Base-by-base conservation (phyloP, 2,113 vertebrate species). In the Istiophorus platypterus region DNA sequence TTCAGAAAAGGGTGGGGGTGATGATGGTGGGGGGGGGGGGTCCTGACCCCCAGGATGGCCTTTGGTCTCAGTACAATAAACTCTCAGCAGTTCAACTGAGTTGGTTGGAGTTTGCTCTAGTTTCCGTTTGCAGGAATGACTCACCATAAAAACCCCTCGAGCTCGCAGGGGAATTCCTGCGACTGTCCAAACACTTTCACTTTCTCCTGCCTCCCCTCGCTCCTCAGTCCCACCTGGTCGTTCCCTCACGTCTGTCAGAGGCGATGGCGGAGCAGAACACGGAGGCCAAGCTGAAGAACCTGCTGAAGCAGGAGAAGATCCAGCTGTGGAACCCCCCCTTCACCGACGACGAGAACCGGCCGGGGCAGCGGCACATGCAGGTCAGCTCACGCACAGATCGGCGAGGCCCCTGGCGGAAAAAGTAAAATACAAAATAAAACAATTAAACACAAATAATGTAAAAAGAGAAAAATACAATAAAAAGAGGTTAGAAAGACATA, bases 261-360 rank as follows among this genome's bases (percentile, higher is more conserved):
- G 15, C 2, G 77, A 99, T 99, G 97, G 92, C 96, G 0, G 96
- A 97, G 75, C 95, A 96, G 89, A 96, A 98, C 76, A 91, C 95
- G 57, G 95, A 96, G 92, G 93, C 96, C 15, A 98, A 97, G 91
- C 80, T 99, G 85, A 97, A 95, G 81, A 94, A 90, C 14, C 95
- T 93, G 87, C 90, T 99, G 83, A 96, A 96, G 91, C 95, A 96
- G 85, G 96, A 98, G 68, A 96, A 93, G 84, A 95, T 99, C 92
- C 96, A 96, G 57, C 95, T 99, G 2, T 99, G 98, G 97, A 97
- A 95, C 29, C 95, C 96, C 31, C 98, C 98, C 0, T 99, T 95
- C 79, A 99, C 96, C 27, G 91, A 92, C 0, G 95, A 95, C 31
- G 86, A 92, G 26, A 94, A 96, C 59, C 94, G 94, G 86, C 93